Percentiles rank a stretch among this genome's conserved stretches.
phyloP scores from a whole-genome alignment of 2,113 vertebrate genomes.

The Embiotoca jacksoni region DNA sequence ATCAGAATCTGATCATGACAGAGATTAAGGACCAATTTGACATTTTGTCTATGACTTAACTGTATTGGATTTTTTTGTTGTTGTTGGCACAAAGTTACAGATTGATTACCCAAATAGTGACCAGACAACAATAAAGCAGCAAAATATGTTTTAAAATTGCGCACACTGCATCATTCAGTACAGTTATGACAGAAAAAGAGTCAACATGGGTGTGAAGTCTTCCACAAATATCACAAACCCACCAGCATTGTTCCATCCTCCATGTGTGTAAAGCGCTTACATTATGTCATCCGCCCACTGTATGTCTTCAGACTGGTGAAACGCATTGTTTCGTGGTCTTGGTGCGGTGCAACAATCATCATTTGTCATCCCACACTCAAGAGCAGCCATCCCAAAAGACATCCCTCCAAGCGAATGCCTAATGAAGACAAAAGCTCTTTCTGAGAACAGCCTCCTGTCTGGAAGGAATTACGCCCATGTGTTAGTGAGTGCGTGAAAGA shows the following conservation, averaged over 20 bases:
- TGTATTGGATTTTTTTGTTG: too few relatives aligned
- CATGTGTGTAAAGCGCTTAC: background rate
- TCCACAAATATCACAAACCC: background rate
- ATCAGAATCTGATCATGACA: too few relatives aligned
- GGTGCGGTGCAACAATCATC: constrained; percentile 43
- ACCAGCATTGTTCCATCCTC: constrained; percentile 10
- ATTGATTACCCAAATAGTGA: too few relatives aligned
- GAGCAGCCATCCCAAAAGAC: constrained; percentile 53
- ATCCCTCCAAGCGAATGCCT: constrained; percentile 50
- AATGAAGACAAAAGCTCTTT: constrained; percentile 73
- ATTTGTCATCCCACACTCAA: constrained; percentile 58
- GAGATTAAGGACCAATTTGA: too few relatives aligned
- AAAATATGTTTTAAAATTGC: too few relatives aligned
- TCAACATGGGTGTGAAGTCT: too few relatives aligned
- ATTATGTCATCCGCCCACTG: constrained; percentile 27
- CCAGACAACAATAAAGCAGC: too few relatives aligned
- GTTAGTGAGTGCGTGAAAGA: constrained; percentile 62
- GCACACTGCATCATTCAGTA: too few relatives aligned
- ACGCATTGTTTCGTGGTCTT: constrained; percentile 34
- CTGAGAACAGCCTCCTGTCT: constrained; percentile 55
- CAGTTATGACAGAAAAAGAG: too few relatives aligned
- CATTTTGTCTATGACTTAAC: too few relatives aligned
- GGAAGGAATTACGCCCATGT: constrained; percentile 61
- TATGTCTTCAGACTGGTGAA: constrained; percentile 19
- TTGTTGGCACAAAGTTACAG: too few relatives aligned